These are phyloP conservation scores for Argopecten irradians DNA, from an alignment of 1,140 invertebrate genomes.

Conservation along the genomic window DNA sequence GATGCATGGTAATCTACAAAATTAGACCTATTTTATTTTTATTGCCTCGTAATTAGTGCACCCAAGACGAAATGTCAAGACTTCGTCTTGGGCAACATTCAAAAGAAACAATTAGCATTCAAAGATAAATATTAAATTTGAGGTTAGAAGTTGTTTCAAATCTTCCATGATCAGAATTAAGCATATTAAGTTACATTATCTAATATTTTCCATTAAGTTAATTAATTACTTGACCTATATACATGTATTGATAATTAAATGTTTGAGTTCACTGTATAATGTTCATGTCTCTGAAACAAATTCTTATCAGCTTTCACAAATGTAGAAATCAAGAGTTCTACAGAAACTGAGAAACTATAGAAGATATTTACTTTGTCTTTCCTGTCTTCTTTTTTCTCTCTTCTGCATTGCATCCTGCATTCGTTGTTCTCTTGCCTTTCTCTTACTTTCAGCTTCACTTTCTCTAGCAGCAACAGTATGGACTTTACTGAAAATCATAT, in stretches of 20 bases:
- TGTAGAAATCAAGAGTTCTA: not conserved
- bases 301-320: not conserved
- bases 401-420: slow-evolving; percentile 52
- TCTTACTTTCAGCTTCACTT: not conserved
- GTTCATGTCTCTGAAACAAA: not conserved
- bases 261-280: not conserved
- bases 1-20: too few relatives aligned
- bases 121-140: too few relatives aligned
- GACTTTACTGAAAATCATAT: not conserved
- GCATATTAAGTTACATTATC: too few relatives aligned
- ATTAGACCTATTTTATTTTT: too few relatives aligned
- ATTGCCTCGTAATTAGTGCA: too few relatives aligned
- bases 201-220: not conserved
- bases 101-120: too few relatives aligned
- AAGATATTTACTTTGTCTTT: slow-evolving; percentile 48
- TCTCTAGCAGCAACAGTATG: not conserved
- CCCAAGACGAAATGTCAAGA: too few relatives aligned
- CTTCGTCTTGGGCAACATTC: too few relatives aligned
- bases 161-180: too few relatives aligned
- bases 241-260: too few relatives aligned
- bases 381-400: slow-evolving; percentile 48
- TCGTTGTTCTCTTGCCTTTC: slow-evolving; percentile 43
- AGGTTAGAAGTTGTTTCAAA: too few relatives aligned
- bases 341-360: not conserved
- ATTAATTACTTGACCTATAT: not conserved